Base-by-base conservation (phyloP, 2,888 invertebrate genomes). In the Lutraria lutraria region DNA sequence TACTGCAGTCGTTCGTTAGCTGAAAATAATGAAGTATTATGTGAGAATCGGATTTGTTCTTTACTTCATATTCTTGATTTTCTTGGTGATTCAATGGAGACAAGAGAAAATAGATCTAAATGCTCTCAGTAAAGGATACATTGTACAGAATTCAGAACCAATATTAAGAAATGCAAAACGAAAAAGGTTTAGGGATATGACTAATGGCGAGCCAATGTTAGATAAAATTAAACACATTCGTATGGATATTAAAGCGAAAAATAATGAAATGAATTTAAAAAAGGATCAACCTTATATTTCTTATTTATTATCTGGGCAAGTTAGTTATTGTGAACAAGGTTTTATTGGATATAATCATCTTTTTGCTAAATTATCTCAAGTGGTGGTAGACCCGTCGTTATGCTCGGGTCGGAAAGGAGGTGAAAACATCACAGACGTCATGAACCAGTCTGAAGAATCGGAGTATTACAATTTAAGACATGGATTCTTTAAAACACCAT, bases 401-500 rank as follows among this genome's bases (percentile, higher is more conserved):
- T 89, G 89, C 21, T 19, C 60, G 15, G 94, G 94, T 10, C 86
- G 84, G 12, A 91, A 87, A 63, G 95, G 94, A 0, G 95, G 94
- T 16, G 94, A 94, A 83, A 90, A 91, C 60, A 89, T 95, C 0
- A 86, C 90, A 12, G 72, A 87, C 0, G 95, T 95, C 1, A 79
- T 94, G 81, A 93, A 94, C 84, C 95, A 94, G 85, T 81, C 87
- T 0, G 95, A 95, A 80, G 82, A 88, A 3, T 88, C 86, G 0
- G 95, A 95, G 86, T 95, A 94, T 86, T 92, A 93, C 52, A 89
- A 85, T 0, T 81, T 94, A 13, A 79, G 88, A 10, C 76, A 85
- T 13, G 95, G 94, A 21, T 95, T 93, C 84, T 95, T 95, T 82
- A 89, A 87, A n/a, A 34, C 95, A 8, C 83, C 91, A 0, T 95